Evolutionary conservation across 1,140 invertebrate genomes (phyloP).

Genomic region (Heliothis virescens): DNA sequence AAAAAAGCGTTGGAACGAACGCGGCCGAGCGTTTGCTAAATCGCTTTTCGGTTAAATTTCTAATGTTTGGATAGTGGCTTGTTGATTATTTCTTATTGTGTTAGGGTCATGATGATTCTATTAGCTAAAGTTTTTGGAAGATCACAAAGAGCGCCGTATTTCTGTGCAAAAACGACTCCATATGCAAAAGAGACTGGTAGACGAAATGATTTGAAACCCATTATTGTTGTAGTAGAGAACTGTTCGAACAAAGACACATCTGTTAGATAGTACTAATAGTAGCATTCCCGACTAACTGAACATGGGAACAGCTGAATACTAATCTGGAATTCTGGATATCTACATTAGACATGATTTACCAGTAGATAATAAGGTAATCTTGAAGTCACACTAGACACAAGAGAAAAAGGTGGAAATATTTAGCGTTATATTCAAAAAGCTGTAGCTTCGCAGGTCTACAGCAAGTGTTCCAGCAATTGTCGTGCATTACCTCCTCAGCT

Average conservation of each 20-base stretch:
- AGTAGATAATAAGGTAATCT: no score
- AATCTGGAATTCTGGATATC: no score
- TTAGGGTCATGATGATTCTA: conserved; percentile 26
- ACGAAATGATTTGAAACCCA: no score
- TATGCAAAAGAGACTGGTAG: no score
- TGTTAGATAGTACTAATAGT: no score
- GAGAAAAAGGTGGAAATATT: neutral
- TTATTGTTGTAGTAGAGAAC: no score
- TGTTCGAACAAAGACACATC: no score
- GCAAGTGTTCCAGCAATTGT: conserved; percentile 1
- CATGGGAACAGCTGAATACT: no score
- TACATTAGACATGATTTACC: no score
- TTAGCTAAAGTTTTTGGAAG: conserved; percentile 5
- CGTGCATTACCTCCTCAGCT: conserved; percentile 24
- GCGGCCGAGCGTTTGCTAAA: conserved; percentile 65
- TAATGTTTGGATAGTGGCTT: conserved; percentile 43
- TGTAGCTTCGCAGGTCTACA: neutral
- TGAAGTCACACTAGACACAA: neutral
- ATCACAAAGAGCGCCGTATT: neutral
- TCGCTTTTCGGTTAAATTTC: conserved; percentile 39
- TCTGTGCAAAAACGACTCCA: no score
- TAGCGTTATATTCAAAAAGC: no score
- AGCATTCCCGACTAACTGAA: no score
- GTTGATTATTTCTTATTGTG: conserved; percentile 8
- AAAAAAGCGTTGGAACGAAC: conserved; percentile 61